Evolutionary conservation across 2,888 invertebrate genomes (phyloP), one percentile per base, ranked within the genome.

Genomic region (Hemistola chrysoprasaria): DNA sequence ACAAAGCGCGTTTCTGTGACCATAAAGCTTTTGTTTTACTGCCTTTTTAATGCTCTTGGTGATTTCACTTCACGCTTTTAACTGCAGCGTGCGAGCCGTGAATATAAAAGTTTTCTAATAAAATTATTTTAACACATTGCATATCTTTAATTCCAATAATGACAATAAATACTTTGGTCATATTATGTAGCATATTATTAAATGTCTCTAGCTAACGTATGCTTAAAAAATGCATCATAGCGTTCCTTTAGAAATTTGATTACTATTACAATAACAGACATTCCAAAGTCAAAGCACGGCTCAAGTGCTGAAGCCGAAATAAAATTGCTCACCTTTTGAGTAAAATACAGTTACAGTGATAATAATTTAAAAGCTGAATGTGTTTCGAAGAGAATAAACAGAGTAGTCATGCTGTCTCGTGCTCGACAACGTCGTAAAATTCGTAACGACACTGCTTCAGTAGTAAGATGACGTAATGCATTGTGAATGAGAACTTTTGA

Each of bases 381-480:
- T 58, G 60, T 53, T 63, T 59, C 57, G 44, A 51, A 49, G 53
- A 41, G 56, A 58, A 20, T 64, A 64, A 63, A 62, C 57, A 64
- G 58, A 62, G 72, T 65, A 71, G 68, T 64, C 56, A 47, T 58
- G 58, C 51, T 58, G 65, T 70, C 68, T 65, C 59, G 48, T 57
- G 61, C 53, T 59, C 42, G 54, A 64, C 56, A 55, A 46, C 48
- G 35, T 55, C 55, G 50, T 55, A 50, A 55, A 54, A 47, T 21
- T 61, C 65, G 61, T 78, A 71, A 78, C 54, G 62, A 71, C 53
- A 45, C 58, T 60, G 58, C 51, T 57, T 65, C 62, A 64, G 65
- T 52, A 58, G 40, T 35, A 16, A 16, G 3, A 32, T 49, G 30
- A 42, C 40, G 28, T 35, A 44, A 53, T 43, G 50, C 42, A 52